Conservation (phyloP, 1,140 invertebrate genomes). For the Grapholita molesta region DNA sequence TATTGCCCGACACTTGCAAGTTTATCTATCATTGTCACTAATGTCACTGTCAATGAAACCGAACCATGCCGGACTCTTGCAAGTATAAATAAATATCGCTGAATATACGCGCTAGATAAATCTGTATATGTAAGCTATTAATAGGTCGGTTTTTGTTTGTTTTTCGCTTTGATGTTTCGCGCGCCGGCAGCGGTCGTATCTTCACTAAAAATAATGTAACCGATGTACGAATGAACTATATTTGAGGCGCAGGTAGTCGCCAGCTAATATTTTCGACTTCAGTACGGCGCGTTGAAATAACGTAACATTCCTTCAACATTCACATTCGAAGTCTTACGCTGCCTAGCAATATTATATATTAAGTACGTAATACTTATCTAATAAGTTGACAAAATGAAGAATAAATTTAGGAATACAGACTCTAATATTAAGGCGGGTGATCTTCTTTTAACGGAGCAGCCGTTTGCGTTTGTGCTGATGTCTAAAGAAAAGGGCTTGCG, state of each 20-base stretch:
- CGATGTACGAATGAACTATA: slow-evolving; percentile 48
- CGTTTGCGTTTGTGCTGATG: slow-evolving; percentile 65
- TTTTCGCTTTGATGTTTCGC: slow-evolving; percentile 45
- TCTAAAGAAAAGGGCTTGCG: slow-evolving; percentile 64
- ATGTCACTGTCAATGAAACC: not conserved
- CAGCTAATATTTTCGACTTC: slow-evolving; percentile 54
- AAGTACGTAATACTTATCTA: slow-evolving; percentile 9
- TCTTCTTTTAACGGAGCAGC: slow-evolving; percentile 61
- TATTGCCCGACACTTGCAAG: too few relatives aligned
- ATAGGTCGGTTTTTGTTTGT: slow-evolving; percentile 53
- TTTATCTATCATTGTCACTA: too few relatives aligned
- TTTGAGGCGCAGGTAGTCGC: slow-evolving; percentile 61
- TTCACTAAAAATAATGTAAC: slow-evolving; percentile 71
- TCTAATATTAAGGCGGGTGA: slow-evolving; percentile 60
- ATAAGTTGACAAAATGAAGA: slow-evolving; percentile 49
- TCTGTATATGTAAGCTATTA: slow-evolving; percentile 34
- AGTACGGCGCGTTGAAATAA: slow-evolving; percentile 30
- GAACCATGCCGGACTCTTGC: not conserved
- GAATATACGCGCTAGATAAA: slow-evolving; percentile 1
- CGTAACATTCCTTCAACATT: slow-evolving; percentile 52
- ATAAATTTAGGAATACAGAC: slow-evolving; percentile 52
- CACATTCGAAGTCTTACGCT: slow-evolving; percentile 28
- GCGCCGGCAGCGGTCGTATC: slow-evolving; percentile 43
- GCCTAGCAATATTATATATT: not conserved
- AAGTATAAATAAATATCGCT: not conserved